phyloP scores from a whole-genome alignment of 2,888 invertebrate species.

The Dorcus parallelipipedus region DNA sequence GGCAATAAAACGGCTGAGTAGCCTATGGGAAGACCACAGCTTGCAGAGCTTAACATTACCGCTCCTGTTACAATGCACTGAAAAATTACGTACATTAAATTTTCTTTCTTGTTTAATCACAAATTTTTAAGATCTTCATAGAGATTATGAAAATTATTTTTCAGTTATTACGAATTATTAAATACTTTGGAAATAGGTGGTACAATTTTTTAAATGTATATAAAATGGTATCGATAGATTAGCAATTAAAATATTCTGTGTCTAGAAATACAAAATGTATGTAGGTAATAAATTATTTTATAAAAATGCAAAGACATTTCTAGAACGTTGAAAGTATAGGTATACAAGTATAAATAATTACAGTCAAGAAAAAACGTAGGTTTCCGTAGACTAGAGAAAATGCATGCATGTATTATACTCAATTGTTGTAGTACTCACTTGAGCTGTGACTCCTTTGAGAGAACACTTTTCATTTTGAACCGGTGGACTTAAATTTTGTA shows the following conservation, averaged over 20 bases:
- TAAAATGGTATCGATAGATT: too few species aligned
- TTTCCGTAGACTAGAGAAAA: background rate
- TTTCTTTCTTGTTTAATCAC: too few species aligned
- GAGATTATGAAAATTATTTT: too few species aligned
- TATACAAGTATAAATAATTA: background rate
- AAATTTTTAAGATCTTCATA: too few species aligned
- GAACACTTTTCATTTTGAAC: constrained; percentile 13
- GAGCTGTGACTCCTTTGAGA: constrained; percentile 26
- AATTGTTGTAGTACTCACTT: constrained; percentile 20
- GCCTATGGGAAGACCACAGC: constrained; percentile 77
- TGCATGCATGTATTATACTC: too few species aligned
- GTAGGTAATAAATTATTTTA: background rate
- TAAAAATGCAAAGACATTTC: background rate
- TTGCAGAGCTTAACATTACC: constrained; percentile 66
- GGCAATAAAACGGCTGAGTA: constrained; percentile 75
- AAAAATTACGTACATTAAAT: constrained; percentile 22
- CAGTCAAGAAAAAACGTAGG: background rate
- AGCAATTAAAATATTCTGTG: too few species aligned
- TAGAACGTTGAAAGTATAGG: background rate
- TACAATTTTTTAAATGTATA: too few species aligned
- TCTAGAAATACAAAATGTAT: too few species aligned
- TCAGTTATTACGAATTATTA: too few species aligned
- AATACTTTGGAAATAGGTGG: too few species aligned
- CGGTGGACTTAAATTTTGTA: background rate
- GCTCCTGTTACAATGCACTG: constrained; percentile 71